phyloP scores from a whole-genome alignment of 2,888 invertebrate genomes.

The Miltochrista miniata region DNA sequence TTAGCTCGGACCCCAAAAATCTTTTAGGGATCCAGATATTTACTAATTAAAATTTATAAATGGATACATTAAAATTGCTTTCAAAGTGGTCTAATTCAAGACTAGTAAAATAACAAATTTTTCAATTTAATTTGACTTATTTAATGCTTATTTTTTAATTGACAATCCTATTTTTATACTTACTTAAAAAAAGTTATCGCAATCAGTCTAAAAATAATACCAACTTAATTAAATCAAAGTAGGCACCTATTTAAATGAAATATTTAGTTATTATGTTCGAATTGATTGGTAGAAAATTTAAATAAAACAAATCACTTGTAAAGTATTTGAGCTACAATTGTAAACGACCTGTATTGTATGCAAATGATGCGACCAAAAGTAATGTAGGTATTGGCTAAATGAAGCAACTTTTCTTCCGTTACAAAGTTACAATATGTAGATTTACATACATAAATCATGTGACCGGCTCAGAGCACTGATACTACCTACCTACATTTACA shows the following conservation, averaged over 20 bases:
- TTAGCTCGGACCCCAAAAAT: too few species aligned
- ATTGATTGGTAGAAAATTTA: constrained; percentile 30
- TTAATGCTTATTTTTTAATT: too few species aligned
- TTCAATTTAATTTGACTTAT: too few species aligned
- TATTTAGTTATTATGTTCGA: constrained; percentile 30
- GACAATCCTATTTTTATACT: too few species aligned
- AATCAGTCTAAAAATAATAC: too few species aligned
- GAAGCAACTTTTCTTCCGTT: constrained; percentile 22
- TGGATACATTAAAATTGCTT: too few species aligned
- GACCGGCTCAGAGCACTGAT: constrained; percentile 54
- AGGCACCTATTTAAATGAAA: constrained; percentile 40
- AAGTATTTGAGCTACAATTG: constrained; percentile 13
- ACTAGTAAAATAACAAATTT: too few species aligned
- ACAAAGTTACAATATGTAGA: constrained; percentile 52
- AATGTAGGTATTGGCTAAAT: constrained; percentile 14
- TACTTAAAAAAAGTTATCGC: too few species aligned
- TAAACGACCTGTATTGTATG: constrained; percentile 24
- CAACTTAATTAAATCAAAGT: constrained; percentile 6
- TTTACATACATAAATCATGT: constrained; percentile 63
- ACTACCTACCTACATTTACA: constrained; percentile 62
- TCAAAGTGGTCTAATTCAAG: too few species aligned
- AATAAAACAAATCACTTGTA: constrained; percentile 22
- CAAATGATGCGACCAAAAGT: constrained; percentile 16
- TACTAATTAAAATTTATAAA: too few species aligned
- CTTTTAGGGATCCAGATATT: too few species aligned